Evolutionary conservation across 2,888 invertebrate species (phyloP).

Genomic region (Choristoneura rosaceana): DNA sequence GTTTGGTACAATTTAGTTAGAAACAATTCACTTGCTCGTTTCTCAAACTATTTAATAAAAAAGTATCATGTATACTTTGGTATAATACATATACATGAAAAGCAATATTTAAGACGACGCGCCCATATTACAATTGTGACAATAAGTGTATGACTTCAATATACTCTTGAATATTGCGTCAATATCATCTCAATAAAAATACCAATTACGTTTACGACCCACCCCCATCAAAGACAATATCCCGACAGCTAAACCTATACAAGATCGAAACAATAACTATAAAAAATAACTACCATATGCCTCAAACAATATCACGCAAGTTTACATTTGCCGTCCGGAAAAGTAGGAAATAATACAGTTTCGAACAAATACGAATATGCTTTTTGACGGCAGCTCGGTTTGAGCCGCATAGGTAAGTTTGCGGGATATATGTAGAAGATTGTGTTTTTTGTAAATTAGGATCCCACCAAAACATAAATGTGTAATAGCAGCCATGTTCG

Average conservation of each 20-base stretch:
- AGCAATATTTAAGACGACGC: slow-evolving; percentile 2
- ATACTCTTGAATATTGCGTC: slow-evolving; percentile 26
- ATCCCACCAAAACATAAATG: neutral
- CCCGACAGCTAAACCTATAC: slow-evolving; percentile 5
- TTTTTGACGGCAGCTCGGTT: neutral
- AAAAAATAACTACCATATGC: slow-evolving; percentile 26
- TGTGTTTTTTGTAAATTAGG: slow-evolving; percentile 10
- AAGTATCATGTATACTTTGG: neutral
- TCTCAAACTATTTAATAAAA: too few species aligned
- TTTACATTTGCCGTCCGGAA: neutral
- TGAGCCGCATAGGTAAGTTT: neutral
- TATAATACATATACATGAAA: neutral
- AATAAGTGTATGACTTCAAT: neutral
- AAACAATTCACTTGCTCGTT: too few species aligned
- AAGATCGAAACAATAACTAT: slow-evolving; percentile 23
- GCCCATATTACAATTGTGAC: slow-evolving; percentile 5
- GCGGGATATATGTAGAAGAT: neutral
- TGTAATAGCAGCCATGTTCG: neutral
- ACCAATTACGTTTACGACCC: slow-evolving; percentile 30
- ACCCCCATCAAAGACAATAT: slow-evolving; percentile 29
- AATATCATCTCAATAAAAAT: slow-evolving; percentile 32
- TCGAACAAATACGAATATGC: neutral
- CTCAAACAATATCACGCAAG: slow-evolving; percentile 7
- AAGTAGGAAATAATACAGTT: neutral
- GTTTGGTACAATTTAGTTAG: too few species aligned